Conservation (phyloP, 1,140 invertebrate species). For the Caerostris darwini region DNA sequence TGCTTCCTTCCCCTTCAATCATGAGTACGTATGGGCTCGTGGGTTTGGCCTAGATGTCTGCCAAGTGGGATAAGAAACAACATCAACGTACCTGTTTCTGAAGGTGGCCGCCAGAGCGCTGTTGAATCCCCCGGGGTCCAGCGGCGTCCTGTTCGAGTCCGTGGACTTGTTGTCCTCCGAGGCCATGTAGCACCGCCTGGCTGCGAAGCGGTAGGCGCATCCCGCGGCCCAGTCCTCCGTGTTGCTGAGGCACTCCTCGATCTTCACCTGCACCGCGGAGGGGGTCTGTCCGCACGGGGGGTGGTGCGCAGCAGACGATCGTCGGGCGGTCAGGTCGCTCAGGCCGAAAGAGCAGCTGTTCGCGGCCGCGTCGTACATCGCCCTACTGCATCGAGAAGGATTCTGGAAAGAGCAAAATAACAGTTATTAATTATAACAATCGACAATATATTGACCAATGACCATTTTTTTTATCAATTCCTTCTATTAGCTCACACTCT, state of each 20-base stretch:
- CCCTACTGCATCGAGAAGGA: not conserved
- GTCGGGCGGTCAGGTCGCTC: slow-evolving; percentile 41
- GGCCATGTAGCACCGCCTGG: slow-evolving; percentile 56
- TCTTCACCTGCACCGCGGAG: slow-evolving; percentile 55
- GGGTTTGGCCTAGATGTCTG: no score
- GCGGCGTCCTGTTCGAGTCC: not conserved
- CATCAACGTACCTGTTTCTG: slow-evolving; percentile 31
- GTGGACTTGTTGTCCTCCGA: slow-evolving; percentile 26
- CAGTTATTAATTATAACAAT: no score
- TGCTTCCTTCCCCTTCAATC: no score
- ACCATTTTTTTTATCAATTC: no score
- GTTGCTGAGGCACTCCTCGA: slow-evolving; percentile 62
- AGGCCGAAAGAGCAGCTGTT: slow-evolving; percentile 72
- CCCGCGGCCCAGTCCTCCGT: slow-evolving; percentile 67
- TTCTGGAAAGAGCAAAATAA: not conserved
- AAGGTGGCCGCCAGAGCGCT: slow-evolving; percentile 55
- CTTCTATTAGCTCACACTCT: no score
- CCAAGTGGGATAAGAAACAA: no score
- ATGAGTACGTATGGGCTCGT: no score
- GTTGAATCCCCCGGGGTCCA: slow-evolving; percentile 62
- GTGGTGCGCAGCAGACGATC: not conserved
- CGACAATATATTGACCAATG: no score
- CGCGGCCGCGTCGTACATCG: slow-evolving; percentile 71
- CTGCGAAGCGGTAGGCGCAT: slow-evolving; percentile 68
- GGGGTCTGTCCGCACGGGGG: not conserved